A percentile compares a stretch with the other conserved stretches of the same genome.
Evolutionary conservation across 1,140 invertebrate species (phyloP).

Genomic region (Hyles euphorbiae): DNA sequence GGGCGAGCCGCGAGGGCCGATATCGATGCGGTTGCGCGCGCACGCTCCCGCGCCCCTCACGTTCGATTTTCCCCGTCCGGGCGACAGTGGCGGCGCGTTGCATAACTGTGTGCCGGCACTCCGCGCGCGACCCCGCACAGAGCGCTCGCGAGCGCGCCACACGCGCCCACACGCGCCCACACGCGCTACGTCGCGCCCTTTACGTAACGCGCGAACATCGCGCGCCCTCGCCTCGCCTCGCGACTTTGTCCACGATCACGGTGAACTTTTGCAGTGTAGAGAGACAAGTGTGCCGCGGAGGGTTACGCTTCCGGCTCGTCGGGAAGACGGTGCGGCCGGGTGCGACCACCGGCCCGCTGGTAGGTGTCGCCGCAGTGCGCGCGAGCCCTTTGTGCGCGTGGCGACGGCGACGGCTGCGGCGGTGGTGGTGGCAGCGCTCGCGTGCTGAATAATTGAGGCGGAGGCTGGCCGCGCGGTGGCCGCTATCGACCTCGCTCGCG

Average conservation of each 20-base stretch:
- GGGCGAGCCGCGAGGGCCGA: slow-evolving; percentile 29
- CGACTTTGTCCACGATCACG: slow-evolving; percentile 12
- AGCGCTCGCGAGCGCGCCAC: slow-evolving; percentile 64
- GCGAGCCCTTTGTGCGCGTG: slow-evolving; percentile 51
- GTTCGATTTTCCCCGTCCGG: slow-evolving; percentile 64
- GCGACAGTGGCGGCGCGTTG: slow-evolving; percentile 67
- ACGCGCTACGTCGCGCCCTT: slow-evolving; percentile 60
- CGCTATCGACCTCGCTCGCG: slow-evolving; percentile 67
- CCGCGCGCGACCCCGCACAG: slow-evolving; percentile 64
- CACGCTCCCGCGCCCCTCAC: slow-evolving; percentile 47
- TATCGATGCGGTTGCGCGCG: slow-evolving; percentile 65
- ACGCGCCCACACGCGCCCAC: slow-evolving; percentile 58
- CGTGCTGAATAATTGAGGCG: slow-evolving; percentile 71
- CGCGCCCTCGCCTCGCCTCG: slow-evolving; percentile 12
- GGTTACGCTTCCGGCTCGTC: slow-evolving; percentile 39
- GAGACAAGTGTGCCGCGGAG: slow-evolving; percentile 45
- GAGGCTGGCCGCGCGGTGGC: slow-evolving; percentile 49
- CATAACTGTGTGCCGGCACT: slow-evolving; percentile 68
- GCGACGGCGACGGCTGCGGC: slow-evolving; percentile 43
- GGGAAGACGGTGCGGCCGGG: slow-evolving; percentile 34
- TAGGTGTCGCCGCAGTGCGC: slow-evolving; percentile 63
- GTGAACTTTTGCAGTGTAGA: slow-evolving; percentile 51
- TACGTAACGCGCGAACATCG: slow-evolving; percentile 65
- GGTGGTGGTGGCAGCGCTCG: slow-evolving; percentile 52
- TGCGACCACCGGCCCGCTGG: slow-evolving; percentile 52